These are phyloP conservation scores for Muscicapa striata DNA, from an alignment of 2,797 vertebrate species.

Conservation along the genomic window DNA sequence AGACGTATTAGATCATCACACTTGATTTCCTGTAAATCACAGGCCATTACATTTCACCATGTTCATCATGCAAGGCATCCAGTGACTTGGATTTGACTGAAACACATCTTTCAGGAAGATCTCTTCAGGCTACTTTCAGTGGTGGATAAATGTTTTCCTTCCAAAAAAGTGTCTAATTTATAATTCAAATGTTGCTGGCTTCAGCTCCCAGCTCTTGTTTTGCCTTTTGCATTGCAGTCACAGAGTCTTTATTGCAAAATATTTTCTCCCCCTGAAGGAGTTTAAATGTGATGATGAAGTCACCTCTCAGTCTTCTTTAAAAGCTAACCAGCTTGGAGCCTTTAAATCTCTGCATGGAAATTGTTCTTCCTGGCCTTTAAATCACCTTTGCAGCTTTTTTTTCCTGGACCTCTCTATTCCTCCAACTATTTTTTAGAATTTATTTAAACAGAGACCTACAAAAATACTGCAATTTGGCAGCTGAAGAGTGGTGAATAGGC, in stretches of 20 bases:
- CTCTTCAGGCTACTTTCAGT: slow-evolving; percentile 9
- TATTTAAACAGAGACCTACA: neutral
- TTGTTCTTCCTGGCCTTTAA: slow-evolving; percentile 10
- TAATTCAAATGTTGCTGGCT: neutral
- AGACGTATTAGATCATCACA: neutral
- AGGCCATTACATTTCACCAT: neutral
- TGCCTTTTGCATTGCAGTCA: neutral
- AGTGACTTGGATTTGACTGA: neutral
- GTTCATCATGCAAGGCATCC: neutral
- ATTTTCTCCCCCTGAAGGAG: slow-evolving; percentile 12
- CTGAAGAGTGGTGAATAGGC: neutral
- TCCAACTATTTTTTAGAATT: neutral
- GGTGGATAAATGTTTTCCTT: neutral
- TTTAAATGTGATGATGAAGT: neutral
- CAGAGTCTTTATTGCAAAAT: neutral
- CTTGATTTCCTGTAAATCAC: slow-evolving; percentile 16
- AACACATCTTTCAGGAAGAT: neutral
- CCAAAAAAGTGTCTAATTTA: slow-evolving; percentile 9
- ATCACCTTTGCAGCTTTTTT: neutral
- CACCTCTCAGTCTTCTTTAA: slow-evolving; percentile 20
- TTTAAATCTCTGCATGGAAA: slow-evolving; percentile 24
- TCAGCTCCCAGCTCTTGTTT: slow-evolving; percentile 22
- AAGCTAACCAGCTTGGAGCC: slow-evolving; percentile 11
- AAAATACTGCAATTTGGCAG: neutral
- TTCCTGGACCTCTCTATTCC: neutral